Evolutionary conservation across 2,888 invertebrate genomes (phyloP), one percentile per base, ranked within the genome.

Genomic region (Macaria notata): DNA sequence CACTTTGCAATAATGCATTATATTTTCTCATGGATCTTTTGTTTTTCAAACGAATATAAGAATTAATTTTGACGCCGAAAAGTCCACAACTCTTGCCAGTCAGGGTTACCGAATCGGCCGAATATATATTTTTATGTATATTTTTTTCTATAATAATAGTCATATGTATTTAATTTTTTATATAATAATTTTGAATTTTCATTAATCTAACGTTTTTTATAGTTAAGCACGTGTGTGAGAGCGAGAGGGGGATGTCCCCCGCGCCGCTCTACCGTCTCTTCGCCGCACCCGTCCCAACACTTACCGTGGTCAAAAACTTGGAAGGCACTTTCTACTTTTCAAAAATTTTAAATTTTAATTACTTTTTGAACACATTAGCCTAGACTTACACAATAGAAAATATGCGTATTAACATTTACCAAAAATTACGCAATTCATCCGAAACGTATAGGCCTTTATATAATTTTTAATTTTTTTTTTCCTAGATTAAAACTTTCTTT

Each of bases 291-390:
- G 82, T 82, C 86, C 93, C 93, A 89, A 93, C 93, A 92, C 92
- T 93, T 87, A 88, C 84, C 88, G 86, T 92, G 91, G 91, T 92
- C 91, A 90, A 91, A 89, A 89, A 89, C 92, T 93, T 95, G 94
- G 94, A 95, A 95, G 95, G 95, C 95, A 95, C 95, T 95, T 95
- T 94, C 94, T 94, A 95, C 94, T 93, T 92, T 93, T 92, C 81
- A 86, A 89, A 89, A 86, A 83, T 84, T 89, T 88, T 82, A 76
- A 84, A 79, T 83, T 92, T 90, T 80, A 90, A 86, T 90, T 76
- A 84, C 75, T 89, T 93, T 94, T 94, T 94, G 94, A 94, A 95
- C 94, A 94, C 94, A 94, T 94, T 93, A 93, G 93, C 93, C 94
- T 93, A 94, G 92, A 93, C 92, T 91, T 92, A 92, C 84, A 90